Evolutionary conservation across 2,113 vertebrate genomes (phyloP), one percentile per base, ranked within the genome.

Genomic region (Atherinomorus stipes): DNA sequence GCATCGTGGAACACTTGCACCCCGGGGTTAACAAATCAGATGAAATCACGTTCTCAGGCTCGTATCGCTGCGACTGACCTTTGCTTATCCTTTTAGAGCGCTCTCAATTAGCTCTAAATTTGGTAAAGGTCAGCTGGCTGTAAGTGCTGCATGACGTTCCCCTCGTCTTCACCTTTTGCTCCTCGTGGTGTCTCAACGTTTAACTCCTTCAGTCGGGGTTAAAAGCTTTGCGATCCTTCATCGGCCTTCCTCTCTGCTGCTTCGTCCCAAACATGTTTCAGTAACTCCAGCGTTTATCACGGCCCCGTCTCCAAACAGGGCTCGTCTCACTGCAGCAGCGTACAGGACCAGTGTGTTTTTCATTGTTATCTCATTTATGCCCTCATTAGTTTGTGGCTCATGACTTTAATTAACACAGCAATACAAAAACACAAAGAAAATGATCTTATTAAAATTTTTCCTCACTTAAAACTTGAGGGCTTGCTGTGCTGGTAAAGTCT

Each of bases 51-150:
- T 54, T 65, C 68, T 70, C 38, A 19, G 34, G 42, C 47, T n/a
- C 7, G 5, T 72, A 51, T 74, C 56, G n/a, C 53, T 19, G 34
- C 2, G 0, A 19, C 51, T 80, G 70, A 85, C 83, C 81, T 84
- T 76, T 76, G 66, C 74, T 67, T 64, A 69, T 62, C 67, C 64
- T 64, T 61, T 63, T 65, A 51, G 37, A 66, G 40, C 51, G 21
- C 63, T 57, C 54, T 84, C 80, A 79, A 74, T 89, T 66, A 80
- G 34, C 66, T 83, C 67, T 80, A 68, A 64, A 78, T 76, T 80
- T 54, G 19, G 37, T 65, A 80, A 88, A 88, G 84, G 84, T 87
- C 72, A 80, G 45, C 18, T 18, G 31, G 59, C 61, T 63, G 19
- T 23, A 45, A 52, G 22, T 47, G 58, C 60, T 40, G 21, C 34